Conservation (phyloP, 2,797 vertebrate species). For the Microhierax caerulescens region DNA sequence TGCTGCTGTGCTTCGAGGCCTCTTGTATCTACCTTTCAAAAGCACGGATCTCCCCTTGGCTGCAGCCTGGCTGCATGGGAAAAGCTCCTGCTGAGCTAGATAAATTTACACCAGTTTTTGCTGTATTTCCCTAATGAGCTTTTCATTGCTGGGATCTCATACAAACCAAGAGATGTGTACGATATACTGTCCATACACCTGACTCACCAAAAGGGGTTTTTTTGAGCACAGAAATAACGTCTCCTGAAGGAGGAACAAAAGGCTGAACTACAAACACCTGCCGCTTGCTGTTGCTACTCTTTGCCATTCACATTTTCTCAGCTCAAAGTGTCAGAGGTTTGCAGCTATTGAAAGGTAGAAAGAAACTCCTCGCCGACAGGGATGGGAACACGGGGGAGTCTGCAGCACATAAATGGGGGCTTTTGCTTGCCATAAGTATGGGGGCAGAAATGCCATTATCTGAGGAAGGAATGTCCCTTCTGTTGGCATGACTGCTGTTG, state of each 20-base stretch:
- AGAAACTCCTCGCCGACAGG: fast-evolving
- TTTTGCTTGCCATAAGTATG: not conserved
- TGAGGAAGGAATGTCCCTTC: not conserved
- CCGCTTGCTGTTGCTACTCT: not conserved
- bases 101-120: not conserved
- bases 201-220: not conserved
- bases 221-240: not conserved
- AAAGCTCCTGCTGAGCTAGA: not conserved
- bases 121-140: not conserved
- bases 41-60: not conserved
- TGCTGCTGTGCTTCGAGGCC: not conserved
- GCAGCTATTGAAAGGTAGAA: not conserved
- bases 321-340: not conserved
- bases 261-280: not conserved
- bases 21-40: not conserved
- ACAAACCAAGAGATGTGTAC: not conserved
- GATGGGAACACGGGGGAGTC: fast-evolving
- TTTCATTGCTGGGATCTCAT: not conserved
- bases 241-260: not conserved
- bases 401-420: not conserved
- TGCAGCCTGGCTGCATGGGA: not conserved
- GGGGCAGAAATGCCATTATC: not conserved
- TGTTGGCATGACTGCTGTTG: not conserved
- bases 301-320: not conserved
- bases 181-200: not conserved